A percentile compares a stretch with the other conserved stretches of the same genome.
These are phyloP conservation scores for Vombatus ursinus DNA, from an alignment of 2,113 vertebrate species.

Conservation along the genomic window DNA sequence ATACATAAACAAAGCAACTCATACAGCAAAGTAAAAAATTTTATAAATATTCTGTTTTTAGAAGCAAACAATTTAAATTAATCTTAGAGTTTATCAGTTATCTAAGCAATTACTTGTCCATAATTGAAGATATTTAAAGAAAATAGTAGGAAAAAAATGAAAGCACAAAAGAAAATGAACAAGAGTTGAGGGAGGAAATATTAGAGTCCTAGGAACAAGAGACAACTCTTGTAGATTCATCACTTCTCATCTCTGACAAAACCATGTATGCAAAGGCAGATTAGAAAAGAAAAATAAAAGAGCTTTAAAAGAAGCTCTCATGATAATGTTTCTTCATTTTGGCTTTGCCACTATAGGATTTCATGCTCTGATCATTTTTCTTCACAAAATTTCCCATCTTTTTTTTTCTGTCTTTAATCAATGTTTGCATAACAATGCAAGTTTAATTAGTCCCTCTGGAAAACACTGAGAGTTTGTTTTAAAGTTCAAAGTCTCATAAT, in stretches of 20 bases:
- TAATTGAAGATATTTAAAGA: conserved; percentile 32
- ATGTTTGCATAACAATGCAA: conserved; percentile 23
- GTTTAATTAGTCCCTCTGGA: conserved; percentile 37
- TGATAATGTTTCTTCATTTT: conserved; percentile 31
- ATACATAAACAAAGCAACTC: conserved; percentile 42
- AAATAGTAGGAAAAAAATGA: conserved; percentile 7
- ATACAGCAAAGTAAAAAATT: conserved; percentile 33
- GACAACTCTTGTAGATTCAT: background rate
- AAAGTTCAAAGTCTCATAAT: conserved; percentile 27
- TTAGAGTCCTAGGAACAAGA: background rate
- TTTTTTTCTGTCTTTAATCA: conserved; percentile 47
- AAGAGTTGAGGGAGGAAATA: background rate
- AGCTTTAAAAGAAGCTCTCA: conserved; percentile 28
- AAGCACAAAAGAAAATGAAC: background rate
- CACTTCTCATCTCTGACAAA: background rate
- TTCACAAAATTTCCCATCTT: conserved; percentile 36
- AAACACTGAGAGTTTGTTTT: conserved; percentile 41
- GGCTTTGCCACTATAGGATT: conserved; percentile 21
- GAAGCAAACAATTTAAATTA: background rate
- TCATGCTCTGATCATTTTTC: conserved; percentile 51
- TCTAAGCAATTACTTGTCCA: conserved; percentile 25
- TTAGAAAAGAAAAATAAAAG: conserved; percentile 36
- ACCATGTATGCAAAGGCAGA: background rate
- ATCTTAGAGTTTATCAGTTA: conserved; percentile 7
- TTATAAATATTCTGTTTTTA: conserved; percentile 21